Conservation (phyloP, 2,797 vertebrate species). For the Simalia tracyae region DNA sequence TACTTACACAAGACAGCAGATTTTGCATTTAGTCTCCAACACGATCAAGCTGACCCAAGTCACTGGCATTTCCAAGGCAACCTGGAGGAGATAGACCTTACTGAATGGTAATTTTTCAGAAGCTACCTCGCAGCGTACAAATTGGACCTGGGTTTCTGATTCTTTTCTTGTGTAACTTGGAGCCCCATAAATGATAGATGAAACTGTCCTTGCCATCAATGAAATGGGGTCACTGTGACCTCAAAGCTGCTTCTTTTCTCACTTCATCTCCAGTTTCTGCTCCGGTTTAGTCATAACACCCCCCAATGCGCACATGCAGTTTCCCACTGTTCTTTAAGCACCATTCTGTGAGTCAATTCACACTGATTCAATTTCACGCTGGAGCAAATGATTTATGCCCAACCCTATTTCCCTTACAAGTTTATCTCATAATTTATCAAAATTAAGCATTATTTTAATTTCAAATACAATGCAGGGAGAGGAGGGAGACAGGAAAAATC, state of each 20-base stretch:
- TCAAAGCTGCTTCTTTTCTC: slow-evolving; percentile 50
- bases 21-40: background rate
- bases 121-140: background rate
- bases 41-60: background rate
- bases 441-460: slow-evolving; percentile 63
- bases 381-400: slow-evolving; percentile 53
- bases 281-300: slow-evolving; percentile 49
- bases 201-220: background rate
- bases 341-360: slow-evolving; percentile 46
- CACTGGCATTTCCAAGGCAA: background rate
- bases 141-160: background rate
- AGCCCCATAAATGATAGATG: background rate
- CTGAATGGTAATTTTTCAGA: background rate
- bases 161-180: no score
- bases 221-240: slow-evolving; percentile 34
- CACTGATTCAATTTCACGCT: slow-evolving; percentile 62
- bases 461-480: slow-evolving; percentile 7
- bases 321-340: slow-evolving; percentile 51
- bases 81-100: background rate
- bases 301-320: slow-evolving; percentile 27
- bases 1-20: background rate
- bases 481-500: background rate
- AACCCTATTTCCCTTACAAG: slow-evolving; percentile 32
- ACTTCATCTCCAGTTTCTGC: slow-evolving; percentile 53
- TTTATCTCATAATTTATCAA: slow-evolving; percentile 51